phyloP scores from a whole-genome alignment of 1,140 invertebrate genomes.

The Acromyrmex heyeri region DNA sequence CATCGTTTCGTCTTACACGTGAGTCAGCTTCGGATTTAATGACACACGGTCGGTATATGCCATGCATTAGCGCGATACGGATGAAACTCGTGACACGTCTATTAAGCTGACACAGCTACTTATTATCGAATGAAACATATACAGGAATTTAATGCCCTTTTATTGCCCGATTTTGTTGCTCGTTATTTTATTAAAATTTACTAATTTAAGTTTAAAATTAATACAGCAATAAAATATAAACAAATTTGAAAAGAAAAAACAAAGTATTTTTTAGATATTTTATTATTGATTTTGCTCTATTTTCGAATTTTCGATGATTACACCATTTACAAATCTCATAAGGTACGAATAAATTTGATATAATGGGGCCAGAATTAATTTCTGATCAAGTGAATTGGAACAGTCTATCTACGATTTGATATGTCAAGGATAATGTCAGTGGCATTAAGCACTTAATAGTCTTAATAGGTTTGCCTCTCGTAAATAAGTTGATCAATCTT shows the following conservation, averaged over 20 bases:
- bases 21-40: conserved; percentile 54
- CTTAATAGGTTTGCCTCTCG: conserved; percentile 9
- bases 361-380: not conserved
- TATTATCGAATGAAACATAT: conserved; percentile 6
- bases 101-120: conserved; percentile 1
- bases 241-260: not conserved
- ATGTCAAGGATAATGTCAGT: conserved; percentile 66
- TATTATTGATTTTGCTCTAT: not conserved
- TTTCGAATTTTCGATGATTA: not conserved
- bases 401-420: conserved; percentile 51
- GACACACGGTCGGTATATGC: conserved; percentile 13
- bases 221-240: not conserved
- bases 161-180: not conserved
- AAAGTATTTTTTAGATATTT: not conserved
- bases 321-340: not conserved
- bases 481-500: conserved; percentile 62
- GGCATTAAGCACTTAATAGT: conserved; percentile 40
- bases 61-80: conserved; percentile 5
- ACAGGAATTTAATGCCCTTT: not conserved
- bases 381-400: conserved; percentile 54
- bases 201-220: not conserved
- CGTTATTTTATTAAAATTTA: not conserved
- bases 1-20: conserved; percentile 30
- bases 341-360: not conserved
- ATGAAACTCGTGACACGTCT: conserved; percentile 28